phyloP scores from a whole-genome alignment of 2,888 invertebrate species.

The Aporophyla nigra region DNA sequence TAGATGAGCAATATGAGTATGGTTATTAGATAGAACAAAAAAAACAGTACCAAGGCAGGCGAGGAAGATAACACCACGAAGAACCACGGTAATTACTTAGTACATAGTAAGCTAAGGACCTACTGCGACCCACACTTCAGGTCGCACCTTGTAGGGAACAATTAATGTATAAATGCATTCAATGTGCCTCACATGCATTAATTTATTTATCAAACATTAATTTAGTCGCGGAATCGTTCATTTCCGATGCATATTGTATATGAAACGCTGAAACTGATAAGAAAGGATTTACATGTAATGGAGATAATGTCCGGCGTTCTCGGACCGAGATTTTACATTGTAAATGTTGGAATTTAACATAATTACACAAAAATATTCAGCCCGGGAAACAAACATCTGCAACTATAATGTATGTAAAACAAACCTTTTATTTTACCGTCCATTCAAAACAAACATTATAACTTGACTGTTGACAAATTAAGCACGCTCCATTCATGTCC shows the following conservation, averaged over 20 bases:
- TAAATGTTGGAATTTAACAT: conserved; percentile 14
- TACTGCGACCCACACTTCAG: too few relatives aligned
- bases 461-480: conserved; percentile 30
- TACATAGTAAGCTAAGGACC: not conserved
- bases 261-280: conserved; percentile 30
- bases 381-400: conserved; percentile 2
- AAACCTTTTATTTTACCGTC: conserved; percentile 5
- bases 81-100: not conserved
- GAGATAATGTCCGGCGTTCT: conserved; percentile 24
- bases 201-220: conserved; percentile 4
- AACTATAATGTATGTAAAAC: not conserved
- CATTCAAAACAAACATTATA: conserved; percentile 27
- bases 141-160: conserved; percentile 9
- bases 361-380: not conserved
- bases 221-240: not conserved
- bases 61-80: conserved; percentile 7
- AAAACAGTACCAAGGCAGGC: not conserved
- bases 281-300: not conserved
- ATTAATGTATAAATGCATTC: conserved; percentile 1
- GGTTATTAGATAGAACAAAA: not conserved
- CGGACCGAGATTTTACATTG: not conserved
- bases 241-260: conserved; percentile 1
- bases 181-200: conserved; percentile 12
- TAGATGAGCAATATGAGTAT: conserved; percentile 1
- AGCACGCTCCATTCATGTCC: not conserved